These are phyloP conservation scores for Rhinolophus ferrumequinum DNA, from an alignment of 2,113 vertebrate genomes.

Conservation along the genomic window DNA sequence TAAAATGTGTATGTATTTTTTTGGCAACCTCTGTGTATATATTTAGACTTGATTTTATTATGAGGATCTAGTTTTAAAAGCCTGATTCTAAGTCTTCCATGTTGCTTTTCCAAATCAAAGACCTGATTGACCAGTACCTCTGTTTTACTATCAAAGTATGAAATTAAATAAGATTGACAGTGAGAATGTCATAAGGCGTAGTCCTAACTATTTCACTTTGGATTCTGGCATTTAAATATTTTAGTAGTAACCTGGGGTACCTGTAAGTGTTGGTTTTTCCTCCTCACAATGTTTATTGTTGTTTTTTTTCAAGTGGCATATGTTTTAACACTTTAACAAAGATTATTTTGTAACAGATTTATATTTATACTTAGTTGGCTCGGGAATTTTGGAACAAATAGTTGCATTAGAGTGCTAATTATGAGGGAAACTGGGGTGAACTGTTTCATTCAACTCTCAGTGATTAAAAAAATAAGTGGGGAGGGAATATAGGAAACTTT, in stretches of 20 bases:
- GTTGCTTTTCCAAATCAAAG: neutral
- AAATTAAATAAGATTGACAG: neutral
- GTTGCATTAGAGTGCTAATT: neutral
- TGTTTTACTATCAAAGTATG: neutral
- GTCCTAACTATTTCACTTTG: neutral
- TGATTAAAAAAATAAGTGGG: conserved; percentile 62
- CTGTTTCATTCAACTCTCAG: conserved; percentile 65
- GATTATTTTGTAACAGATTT: conserved; percentile 50
- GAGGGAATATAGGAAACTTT: conserved; percentile 74
- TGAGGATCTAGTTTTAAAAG: neutral
- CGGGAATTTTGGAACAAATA: neutral
- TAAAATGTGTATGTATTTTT: too few species aligned
- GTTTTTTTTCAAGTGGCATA: neutral
- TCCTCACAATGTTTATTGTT: neutral
- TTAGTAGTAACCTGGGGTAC: neutral
- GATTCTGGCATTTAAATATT: neutral
- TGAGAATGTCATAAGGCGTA: neutral
- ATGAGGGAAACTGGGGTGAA: neutral
- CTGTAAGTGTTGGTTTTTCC: neutral
- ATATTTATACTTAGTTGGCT: conserved; percentile 30
- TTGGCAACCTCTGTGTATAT: too few species aligned
- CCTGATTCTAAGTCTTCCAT: neutral
- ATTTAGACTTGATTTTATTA: neutral
- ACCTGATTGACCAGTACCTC: neutral
- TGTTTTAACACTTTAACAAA: conserved; percentile 8